Evolutionary conservation across 2,113 vertebrate genomes (phyloP), one percentile per base, ranked within the genome.

Genomic region (Theristicus caerulescens): DNA sequence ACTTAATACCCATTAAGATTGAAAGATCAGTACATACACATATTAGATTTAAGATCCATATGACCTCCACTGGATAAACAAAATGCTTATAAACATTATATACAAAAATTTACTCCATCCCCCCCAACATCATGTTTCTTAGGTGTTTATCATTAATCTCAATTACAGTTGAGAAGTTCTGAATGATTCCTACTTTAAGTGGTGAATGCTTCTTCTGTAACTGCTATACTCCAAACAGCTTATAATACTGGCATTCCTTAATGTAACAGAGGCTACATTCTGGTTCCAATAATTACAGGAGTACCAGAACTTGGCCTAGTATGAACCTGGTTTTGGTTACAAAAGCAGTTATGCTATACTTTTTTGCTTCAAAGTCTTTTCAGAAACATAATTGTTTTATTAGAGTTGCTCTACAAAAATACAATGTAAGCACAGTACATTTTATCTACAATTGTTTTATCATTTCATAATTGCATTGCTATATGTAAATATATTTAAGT

Each of bases 11-110:
- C 78, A 61, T 55, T 61, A 87, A 54, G 42, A 64, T 86, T 38
- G 40, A 82, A 93, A 72, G 17, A 92, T 82, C 80, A 77, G 42
- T 72, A 85, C 59, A 70, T 71, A 72, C 4, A 72, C 0, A 4
- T 64, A 67, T 64, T 59, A 89, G 42, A 71, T 51, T 77, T 52
- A 44, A 83, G 29, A 77, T 62, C 66, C 55, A 20, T 85, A 70
- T 55, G 66, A 73, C 51, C 51, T 70, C 62, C 55, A 55, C 16
- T 70, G 25, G 71, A 81, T 69, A 79, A 95, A 79, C 70, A 92
- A 91, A 89, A 93, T 73, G 42, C 7, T 86, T 90, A 86, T 64
- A 86, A 90, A 90, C 55, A 90, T 80, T 83, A 96, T 83, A 81
- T 83, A 94, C 91, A 96, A 7, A 61, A 52, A 44, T 61, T 69